phyloP scores from a whole-genome alignment of 2,888 invertebrate species.

The Scelioninae gen. 2 region DNA sequence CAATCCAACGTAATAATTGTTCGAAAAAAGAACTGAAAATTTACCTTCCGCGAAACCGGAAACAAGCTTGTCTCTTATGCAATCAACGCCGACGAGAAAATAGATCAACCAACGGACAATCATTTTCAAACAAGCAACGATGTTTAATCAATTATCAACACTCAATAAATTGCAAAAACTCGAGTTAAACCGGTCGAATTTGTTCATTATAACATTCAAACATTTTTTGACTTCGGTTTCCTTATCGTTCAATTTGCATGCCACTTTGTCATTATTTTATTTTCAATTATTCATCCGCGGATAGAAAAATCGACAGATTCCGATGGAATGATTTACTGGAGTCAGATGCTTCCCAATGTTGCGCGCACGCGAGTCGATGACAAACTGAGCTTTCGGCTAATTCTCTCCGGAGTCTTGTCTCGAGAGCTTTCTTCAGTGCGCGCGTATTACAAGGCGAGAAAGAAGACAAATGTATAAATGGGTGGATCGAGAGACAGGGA shows the following conservation, averaged over 20 bases:
- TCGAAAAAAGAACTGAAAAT: background rate
- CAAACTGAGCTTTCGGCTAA: constrained; percentile 55
- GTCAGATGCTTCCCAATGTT: no score
- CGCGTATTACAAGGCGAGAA: constrained; percentile 53
- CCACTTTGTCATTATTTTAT: no score
- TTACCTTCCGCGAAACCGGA: constrained; percentile 29
- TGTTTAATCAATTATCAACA: background rate
- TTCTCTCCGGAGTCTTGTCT: constrained; percentile 23
- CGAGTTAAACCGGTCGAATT: no score
- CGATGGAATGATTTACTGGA: no score
- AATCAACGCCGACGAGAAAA: constrained; percentile 7
- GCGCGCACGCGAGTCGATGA: constrained; percentile 52
- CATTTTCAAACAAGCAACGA: constrained; percentile 2
- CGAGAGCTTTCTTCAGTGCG: constrained; percentile 55
- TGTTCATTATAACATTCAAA: no score
- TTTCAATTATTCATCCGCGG: no score
- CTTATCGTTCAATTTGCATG: no score
- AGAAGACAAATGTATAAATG: constrained; percentile 56
- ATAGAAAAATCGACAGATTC: no score
- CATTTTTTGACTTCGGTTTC: no score
- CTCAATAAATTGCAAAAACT: background rate
- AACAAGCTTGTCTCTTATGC: background rate
- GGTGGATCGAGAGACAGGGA: constrained; percentile 50
- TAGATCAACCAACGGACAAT: constrained; percentile 12
- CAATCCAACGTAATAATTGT: background rate